A percentile compares a stretch with the other conserved stretches of the same genome.
phyloP scores from a whole-genome alignment of 2,113 vertebrate genomes.

The Rhinolophus ferrumequinum region DNA sequence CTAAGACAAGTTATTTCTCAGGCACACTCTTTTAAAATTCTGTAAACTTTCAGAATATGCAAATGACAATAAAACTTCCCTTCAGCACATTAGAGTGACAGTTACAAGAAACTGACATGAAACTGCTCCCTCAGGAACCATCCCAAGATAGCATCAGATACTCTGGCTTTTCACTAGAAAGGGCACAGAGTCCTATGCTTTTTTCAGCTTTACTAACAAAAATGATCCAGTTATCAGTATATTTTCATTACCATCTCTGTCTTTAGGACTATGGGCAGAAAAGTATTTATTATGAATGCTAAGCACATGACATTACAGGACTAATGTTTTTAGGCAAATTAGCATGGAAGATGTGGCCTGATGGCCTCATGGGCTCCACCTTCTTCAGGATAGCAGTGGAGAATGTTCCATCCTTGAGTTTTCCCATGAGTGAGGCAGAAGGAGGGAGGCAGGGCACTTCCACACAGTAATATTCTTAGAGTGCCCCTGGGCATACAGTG shows the following conservation, averaged over 20 bases:
- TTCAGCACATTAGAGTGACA: conserved; percentile 64
- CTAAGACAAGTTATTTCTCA: conserved; percentile 40
- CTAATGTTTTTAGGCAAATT: not conserved
- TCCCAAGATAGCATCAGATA: conserved; percentile 13
- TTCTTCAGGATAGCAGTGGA: too few species aligned
- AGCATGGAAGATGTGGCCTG: accelerated
- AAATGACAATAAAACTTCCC: conserved; percentile 67
- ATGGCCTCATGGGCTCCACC: not conserved
- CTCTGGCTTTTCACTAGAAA: conserved; percentile 30
- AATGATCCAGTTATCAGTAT: not conserved
- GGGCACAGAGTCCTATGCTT: not conserved
- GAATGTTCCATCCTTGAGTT: not conserved
- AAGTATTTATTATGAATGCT: not conserved
- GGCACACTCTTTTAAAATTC: conserved; percentile 56
- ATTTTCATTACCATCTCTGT: conserved; percentile 5
- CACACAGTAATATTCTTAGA: not conserved
- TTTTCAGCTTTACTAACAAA: conserved; percentile 46
- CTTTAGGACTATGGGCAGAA: not conserved
- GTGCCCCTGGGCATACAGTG: accelerated
- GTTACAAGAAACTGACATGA: conserved; percentile 72
- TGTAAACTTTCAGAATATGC: conserved; percentile 69
- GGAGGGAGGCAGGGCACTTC: not conserved
- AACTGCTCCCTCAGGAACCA: conserved; percentile 65
- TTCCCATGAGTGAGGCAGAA: not conserved
- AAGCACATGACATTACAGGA: not conserved